Percentiles rank a stretch among this genome's conserved stretches.
Conservation (phyloP, 2,888 invertebrate genomes). For the Dolichomitus sp. region DNA sequence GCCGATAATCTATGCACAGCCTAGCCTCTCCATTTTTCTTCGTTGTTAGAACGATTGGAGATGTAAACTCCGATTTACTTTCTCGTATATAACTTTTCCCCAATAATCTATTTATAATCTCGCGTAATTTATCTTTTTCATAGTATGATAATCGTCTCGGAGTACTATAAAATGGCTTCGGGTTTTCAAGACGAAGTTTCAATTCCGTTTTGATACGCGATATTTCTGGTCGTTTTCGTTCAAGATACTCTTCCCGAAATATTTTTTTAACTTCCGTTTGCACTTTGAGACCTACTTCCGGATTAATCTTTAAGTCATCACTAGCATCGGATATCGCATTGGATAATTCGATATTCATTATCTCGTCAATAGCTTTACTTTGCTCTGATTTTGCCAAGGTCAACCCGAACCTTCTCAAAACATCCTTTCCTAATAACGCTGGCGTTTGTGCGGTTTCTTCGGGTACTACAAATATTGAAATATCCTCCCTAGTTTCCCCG, state of each 20-base stretch:
- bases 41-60: slow-evolving; percentile 56
- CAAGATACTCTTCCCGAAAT: slow-evolving; percentile 1
- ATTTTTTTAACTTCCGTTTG: background rate
- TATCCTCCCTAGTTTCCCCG: background rate
- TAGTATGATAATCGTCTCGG: slow-evolving; percentile 2
- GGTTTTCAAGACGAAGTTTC: background rate
- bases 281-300: background rate
- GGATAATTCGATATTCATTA: background rate
- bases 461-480: background rate
- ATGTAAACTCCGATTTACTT: slow-evolving; percentile 61
- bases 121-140: slow-evolving; percentile 35
- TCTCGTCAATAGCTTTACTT: background rate
- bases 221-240: background rate
- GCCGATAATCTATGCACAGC: slow-evolving; percentile 62
- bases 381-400: background rate
- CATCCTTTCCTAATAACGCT: slow-evolving; percentile 16
- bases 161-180: background rate
- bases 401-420: slow-evolving; percentile 18
- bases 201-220: slow-evolving; percentile 8
- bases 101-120: slow-evolving; percentile 65
- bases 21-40: slow-evolving; percentile 57
- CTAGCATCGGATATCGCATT: background rate
- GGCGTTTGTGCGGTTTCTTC: slow-evolving; percentile 3
- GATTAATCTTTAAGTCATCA: slow-evolving; percentile 6
- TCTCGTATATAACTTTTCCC: slow-evolving; percentile 63